Percentiles rank a stretch among this genome's conserved stretches.
phyloP scores from a whole-genome alignment of 2,113 vertebrate species.

The Planiliza haematocheilus region DNA sequence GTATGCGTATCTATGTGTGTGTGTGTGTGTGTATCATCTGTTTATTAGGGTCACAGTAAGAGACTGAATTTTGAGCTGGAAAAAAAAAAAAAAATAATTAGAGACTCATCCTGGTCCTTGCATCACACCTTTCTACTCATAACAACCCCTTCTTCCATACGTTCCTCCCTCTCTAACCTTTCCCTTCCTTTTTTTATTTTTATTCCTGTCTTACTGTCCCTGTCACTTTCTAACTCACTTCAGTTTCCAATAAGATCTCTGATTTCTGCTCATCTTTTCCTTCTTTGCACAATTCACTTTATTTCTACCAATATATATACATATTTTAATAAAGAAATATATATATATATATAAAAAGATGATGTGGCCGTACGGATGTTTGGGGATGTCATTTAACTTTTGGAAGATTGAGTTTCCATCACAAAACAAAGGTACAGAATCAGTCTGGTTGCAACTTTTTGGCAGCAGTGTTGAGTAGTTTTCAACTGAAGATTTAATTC shows the following conservation, averaged over 20 bases:
- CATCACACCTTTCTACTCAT: conserved; percentile 69
- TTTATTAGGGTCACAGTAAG: conserved; percentile 80
- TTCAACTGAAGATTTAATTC: conserved; percentile 16
- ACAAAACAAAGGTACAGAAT: neutral
- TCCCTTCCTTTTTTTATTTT: neutral
- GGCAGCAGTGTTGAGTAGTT: conserved; percentile 22
- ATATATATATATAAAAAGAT: too few relatives aligned
- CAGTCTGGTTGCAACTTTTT: conserved; percentile 11
- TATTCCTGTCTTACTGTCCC: neutral
- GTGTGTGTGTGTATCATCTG: conserved; percentile 63
- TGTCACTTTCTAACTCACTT: conserved; percentile 9
- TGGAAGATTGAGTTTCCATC: too few relatives aligned
- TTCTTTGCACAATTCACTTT: neutral
- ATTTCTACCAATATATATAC: neutral
- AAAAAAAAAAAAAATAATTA: conserved; percentile 78
- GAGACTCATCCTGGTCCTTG: conserved; percentile 69
- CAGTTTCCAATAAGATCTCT: conserved; percentile 8
- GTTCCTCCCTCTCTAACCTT: conserved; percentile 23
- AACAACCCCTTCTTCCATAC: conserved; percentile 24
- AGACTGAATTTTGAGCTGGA: conserved; percentile 72
- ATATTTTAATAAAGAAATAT: too few relatives aligned
- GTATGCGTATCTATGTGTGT: conserved; percentile 15
- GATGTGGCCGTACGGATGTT: too few relatives aligned
- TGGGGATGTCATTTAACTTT: too few relatives aligned
- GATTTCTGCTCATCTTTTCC: neutral